Percentiles rank a stretch among this genome's conserved stretches.
These are phyloP conservation scores for Prionace glauca DNA, from an alignment of 2,797 vertebrate genomes.

Conservation along the genomic window DNA sequence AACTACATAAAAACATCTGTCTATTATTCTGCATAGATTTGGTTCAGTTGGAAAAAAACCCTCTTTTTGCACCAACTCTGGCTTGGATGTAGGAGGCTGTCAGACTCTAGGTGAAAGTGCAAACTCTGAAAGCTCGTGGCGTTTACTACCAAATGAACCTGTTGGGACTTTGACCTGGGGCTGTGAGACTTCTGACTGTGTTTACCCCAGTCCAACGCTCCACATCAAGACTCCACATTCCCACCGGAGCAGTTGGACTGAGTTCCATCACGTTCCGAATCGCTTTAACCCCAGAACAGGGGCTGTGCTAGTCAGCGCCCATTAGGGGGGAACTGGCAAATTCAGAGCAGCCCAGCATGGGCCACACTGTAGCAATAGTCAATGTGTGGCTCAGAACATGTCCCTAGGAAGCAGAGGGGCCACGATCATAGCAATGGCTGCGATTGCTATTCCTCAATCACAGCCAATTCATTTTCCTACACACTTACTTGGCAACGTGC, in stretches of 20 bases:
- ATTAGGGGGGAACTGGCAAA: neutral
- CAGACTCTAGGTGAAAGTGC: too few relatives aligned
- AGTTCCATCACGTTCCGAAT: neutral
- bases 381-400: neutral
- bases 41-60: neutral
- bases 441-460: neutral
- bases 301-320: neutral
- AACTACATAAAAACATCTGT: neutral
- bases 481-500: neutral
- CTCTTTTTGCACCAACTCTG: neutral
- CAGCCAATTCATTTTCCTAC: conserved; percentile 8
- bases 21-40: neutral
- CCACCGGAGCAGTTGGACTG: too few relatives aligned
- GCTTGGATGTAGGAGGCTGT: neutral
- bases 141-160: too few relatives aligned
- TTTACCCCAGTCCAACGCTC: too few relatives aligned
- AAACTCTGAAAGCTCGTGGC: too few relatives aligned
- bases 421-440: too few relatives aligned
- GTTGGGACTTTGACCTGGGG: too few relatives aligned
- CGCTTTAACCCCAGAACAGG: neutral
- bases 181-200: too few relatives aligned
- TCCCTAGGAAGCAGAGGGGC: neutral
- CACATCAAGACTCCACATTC: neutral
- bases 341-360: neutral
- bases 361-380: neutral